These are phyloP conservation scores for Micromys minutus DNA, from an alignment of 2,113 vertebrate genomes.

Conservation along the genomic window DNA sequence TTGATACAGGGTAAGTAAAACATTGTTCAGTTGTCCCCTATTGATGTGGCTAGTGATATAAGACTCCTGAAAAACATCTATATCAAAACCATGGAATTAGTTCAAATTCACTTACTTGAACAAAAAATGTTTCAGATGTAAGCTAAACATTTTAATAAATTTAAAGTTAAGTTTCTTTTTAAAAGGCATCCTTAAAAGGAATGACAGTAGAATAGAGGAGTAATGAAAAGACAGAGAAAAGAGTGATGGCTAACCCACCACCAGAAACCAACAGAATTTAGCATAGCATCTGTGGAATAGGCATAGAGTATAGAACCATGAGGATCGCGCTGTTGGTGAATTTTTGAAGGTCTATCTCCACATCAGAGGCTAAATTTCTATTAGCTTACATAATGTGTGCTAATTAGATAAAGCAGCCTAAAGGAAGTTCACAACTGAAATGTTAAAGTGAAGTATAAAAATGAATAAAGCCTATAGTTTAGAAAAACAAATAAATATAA, in stretches of 20 bases:
- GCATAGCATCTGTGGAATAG: not conserved
- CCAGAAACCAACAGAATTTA: not conserved
- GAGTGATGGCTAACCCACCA: rapidly evolving
- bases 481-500: not conserved
- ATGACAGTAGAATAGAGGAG: not conserved
- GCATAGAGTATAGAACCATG: too few species aligned
- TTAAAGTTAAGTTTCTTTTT: not conserved
- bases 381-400: not conserved
- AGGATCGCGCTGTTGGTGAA: rapidly evolving
- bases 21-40: not conserved
- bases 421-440: not conserved
- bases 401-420: not conserved
- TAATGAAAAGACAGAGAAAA: not conserved
- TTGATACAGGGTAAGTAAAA: not conserved
- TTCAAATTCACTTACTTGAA: not conserved
- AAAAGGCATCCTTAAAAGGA: not conserved
- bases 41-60: not conserved
- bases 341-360: not conserved
- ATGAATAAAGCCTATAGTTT: not conserved
- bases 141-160: conserved; percentile 9
- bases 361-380: not conserved
- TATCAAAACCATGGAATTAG: not conserved
- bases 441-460: conserved; percentile 14
- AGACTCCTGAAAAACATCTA: not conserved
- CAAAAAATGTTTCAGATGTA: not conserved